Evolutionary conservation across 2,797 vertebrate species (phyloP).

Genomic region (Brachymystax lenok): DNA sequence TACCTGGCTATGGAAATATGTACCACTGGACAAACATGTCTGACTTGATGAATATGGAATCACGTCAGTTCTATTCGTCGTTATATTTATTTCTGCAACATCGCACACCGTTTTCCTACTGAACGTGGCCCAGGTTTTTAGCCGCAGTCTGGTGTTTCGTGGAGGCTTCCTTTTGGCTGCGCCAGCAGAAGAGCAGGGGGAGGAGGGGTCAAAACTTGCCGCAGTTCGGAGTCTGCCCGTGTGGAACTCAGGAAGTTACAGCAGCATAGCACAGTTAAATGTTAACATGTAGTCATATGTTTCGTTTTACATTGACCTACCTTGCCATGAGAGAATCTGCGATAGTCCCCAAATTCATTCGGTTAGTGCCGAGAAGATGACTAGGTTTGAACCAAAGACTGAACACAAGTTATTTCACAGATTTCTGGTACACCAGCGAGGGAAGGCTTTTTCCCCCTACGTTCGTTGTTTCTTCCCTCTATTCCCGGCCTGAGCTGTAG

Average conservation of each 20-base stretch:
- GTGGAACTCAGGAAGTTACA: conserved; percentile 55
- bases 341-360: conserved; percentile 60
- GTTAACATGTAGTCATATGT: background rate
- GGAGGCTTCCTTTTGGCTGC: conserved; percentile 60
- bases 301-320: conserved; percentile 19
- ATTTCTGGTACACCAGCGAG: conserved; percentile 40
- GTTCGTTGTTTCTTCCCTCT: conserved; percentile 49
- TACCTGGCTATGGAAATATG: background rate
- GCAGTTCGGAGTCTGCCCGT: conserved; percentile 68
- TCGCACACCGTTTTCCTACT: conserved; percentile 50
- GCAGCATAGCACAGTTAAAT: background rate
- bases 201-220: conserved; percentile 72
- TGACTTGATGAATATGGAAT: background rate
- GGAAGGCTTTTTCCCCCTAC: background rate
- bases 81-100: conserved; percentile 9
- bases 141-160: conserved; percentile 50
- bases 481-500: conserved; percentile 60
- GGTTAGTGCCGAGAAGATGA: conserved; percentile 10
- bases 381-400: conserved; percentile 8
- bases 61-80: background rate
- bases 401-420: conserved; percentile 65
- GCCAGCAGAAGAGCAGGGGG: conserved; percentile 44
- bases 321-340: conserved; percentile 31
- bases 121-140: conserved; percentile 30
- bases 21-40: background rate